phyloP scores from a whole-genome alignment of 2,888 invertebrate species.

The Cybosia mesomella region DNA sequence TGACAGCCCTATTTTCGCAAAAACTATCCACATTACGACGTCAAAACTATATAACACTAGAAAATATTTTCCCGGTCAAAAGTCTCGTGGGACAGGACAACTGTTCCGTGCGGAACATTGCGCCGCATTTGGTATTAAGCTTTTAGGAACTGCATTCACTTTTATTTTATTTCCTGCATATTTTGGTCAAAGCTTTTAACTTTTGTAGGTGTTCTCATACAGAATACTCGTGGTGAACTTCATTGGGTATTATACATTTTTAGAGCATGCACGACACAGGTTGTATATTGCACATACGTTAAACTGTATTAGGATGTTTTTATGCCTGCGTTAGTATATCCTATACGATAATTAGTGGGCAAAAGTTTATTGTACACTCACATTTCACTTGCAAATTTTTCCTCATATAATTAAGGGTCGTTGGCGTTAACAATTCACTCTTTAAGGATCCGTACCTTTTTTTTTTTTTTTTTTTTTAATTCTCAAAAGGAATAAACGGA shows the following conservation, averaged over 20 bases:
- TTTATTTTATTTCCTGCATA: conserved; percentile 73
- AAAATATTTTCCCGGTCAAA: conserved; percentile 70
- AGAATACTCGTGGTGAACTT: conserved; percentile 73
- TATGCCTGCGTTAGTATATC: neutral
- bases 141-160: conserved; percentile 73
- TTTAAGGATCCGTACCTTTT: neutral
- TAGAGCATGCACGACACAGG: neutral
- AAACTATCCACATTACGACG: conserved; percentile 28
- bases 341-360: neutral
- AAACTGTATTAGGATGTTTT: neutral
- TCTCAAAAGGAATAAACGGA: neutral
- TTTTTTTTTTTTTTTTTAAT: too few species aligned
- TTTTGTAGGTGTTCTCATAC: conserved; percentile 77
- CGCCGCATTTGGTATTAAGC: conserved; percentile 67
- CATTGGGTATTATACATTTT: conserved; percentile 29
- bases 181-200: conserved; percentile 84
- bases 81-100: conserved; percentile 75
- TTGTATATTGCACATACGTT: neutral
- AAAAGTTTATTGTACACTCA: neutral
- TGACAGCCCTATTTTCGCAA: conserved; percentile 29
- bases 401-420: too few species aligned
- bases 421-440: neutral
- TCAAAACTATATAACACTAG: conserved; percentile 53
- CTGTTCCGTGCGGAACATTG: conserved; percentile 64
- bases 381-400: neutral